Base-by-base conservation (phyloP, 1,140 invertebrate species). In the Micrasema longulum region DNA sequence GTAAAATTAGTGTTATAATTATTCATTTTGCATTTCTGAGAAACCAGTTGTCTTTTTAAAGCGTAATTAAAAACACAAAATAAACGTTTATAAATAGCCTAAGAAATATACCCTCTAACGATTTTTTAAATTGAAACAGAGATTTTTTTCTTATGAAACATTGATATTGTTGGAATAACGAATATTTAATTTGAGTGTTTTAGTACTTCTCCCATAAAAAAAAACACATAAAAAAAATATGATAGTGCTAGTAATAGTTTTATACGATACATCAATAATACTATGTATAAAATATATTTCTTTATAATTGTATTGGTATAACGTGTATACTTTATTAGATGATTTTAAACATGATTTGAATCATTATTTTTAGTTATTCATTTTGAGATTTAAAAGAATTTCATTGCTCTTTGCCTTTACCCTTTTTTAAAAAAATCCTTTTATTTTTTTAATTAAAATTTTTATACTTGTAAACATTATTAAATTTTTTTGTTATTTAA, bases 21-120 rank as follows among this genome's bases (percentile, higher is more conserved):
- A n/a, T 41, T 36, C n/a, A 60, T 9, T 60, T 9, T 60, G 16
- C 55, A 14, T 22, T 60, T 60, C 55, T 60, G 16, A 60, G 55
- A 60, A 60, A 38, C 31, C 38, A 60, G 38, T 60, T 60, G 55
- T 60, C 38, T 38, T 60, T 14, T 20, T 36, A 36, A 26, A 53
- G 12, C 50, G 48, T 52, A 22, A 53, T n/a, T 22, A 9, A 1
- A 48, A 20, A 48, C 14, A 48, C 7, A 12, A 14, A 48, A 48
- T 14, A 48, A 48, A 48, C 45, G 4, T 43, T 2, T 0, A 43
- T 48, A 14, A 48, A 16, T n/a, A 31, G 26, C 26, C 14, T 47
- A n/a, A 1, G 38, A 12, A n/a, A 12, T 12, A 20, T 48, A 6
- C 14, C 45, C 16, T 20, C 5, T 14, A 6, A 48, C 9, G 9